Conservation (phyloP, 2,113 vertebrate genomes). For the Anser brachyrhynchus region DNA sequence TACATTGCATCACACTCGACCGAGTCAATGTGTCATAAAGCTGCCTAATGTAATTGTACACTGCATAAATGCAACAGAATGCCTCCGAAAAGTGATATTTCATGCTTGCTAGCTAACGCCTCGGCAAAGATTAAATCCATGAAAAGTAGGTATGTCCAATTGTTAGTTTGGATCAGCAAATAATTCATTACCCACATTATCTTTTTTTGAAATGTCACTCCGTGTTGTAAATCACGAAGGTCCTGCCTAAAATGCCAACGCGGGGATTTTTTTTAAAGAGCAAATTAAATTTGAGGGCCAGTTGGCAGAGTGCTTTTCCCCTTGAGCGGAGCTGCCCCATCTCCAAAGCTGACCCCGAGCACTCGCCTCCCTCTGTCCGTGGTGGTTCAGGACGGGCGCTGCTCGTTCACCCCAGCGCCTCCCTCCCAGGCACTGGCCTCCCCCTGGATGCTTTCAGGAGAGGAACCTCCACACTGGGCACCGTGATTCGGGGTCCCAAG, state of each 20-base stretch:
- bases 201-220: conserved; percentile 43
- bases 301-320: background rate
- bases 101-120: conserved; percentile 48
- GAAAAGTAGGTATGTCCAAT: conserved; percentile 63
- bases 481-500: background rate
- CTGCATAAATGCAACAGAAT: conserved; percentile 60
- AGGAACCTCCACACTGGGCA: background rate
- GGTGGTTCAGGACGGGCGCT: background rate
- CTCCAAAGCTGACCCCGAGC: background rate
- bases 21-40: conserved; percentile 55
- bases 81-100: conserved; percentile 56
- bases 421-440: background rate
- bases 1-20: conserved; percentile 51
- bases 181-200: conserved; percentile 64
- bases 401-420: background rate
- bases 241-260: background rate
- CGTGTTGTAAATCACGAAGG: background rate
- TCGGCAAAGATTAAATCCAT: conserved; percentile 52
- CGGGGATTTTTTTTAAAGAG: background rate
- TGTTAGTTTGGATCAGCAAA: conserved; percentile 60
- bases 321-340: background rate
- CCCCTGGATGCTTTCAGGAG: background rate
- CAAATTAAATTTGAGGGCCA: conserved; percentile 33
- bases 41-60: conserved; percentile 62
- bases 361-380: background rate